Base-by-base conservation (phyloP, 2,113 vertebrate genomes). In the Ciconia boyciana region DNA sequence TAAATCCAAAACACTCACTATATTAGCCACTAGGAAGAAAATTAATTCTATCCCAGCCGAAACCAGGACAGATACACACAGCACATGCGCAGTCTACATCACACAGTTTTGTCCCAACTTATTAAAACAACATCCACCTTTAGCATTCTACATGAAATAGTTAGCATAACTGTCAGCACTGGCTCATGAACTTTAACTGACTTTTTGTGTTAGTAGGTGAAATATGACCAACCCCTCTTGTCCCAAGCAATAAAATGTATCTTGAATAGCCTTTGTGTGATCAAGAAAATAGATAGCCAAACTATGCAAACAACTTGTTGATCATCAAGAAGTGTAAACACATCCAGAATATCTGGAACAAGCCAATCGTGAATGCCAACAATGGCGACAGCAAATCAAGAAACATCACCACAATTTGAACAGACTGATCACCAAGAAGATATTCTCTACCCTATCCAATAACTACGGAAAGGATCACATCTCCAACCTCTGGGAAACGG, bases 1-100 rank as follows among this genome's bases (percentile, higher is more conserved):
- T 39, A 39, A 39, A 39, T 39, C 39, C 39, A 39, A 39, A 39
- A 39, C 39, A 39, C 39, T 39, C 39, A 39, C 39, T 39, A 39
- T 39, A 39, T 39, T 39, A 39, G 39, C 39, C 39, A 39, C 39
- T 39, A 39, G 39, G 39, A 39, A 39, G 39, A 39, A 39, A 9
- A 39, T 39, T 39, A 39, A 39, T 39, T 39, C 39, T 39, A 39
- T 39, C 39, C 39, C 39, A 39, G 39, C 39, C 39, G 39, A 39
- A 39, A 39, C 39, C 39, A 39, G 39, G 39, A 39, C 39, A 39
- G 39, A 39, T 39, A 39, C 51, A 79, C 6, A 2, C 51, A 79
- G 72, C 43, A 74, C 12, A 48, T 15, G 9, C 0, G 0, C 31
- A 6, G 1, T 46, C 16, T 84, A 32, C 26, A 19, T 43, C 55